Percentiles rank a stretch among this genome's conserved stretches.
phyloP scores from a whole-genome alignment of 2,113 vertebrate genomes.

The Ptychochromis oligacanthus region DNA sequence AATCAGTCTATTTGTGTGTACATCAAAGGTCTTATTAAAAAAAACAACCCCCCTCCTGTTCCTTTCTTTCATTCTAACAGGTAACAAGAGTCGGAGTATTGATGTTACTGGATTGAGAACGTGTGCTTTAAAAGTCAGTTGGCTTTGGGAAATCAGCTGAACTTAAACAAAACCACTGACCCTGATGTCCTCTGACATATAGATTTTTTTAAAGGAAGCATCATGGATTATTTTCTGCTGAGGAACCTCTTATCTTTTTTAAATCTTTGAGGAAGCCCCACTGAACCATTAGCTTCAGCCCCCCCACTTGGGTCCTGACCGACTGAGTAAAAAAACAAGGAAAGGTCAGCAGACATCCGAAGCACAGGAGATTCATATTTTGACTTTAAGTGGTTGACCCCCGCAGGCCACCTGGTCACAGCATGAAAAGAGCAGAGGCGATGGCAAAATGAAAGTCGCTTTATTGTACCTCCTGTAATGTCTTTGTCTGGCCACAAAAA shows the following conservation, averaged over 20 bases:
- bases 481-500: slow-evolving; percentile 53
- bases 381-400: slow-evolving; percentile 45
- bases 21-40: slow-evolving; percentile 37
- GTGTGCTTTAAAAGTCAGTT: neutral
- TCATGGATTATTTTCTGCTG: neutral
- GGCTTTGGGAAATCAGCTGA: neutral
- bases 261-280: neutral
- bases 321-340: neutral
- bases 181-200: neutral
- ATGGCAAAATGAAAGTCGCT: slow-evolving; percentile 18
- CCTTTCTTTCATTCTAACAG: slow-evolving; percentile 6
- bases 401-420: slow-evolving; percentile 22
- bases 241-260: neutral
- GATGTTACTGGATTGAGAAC: neutral
- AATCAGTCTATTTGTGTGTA: slow-evolving; percentile 33
- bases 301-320: neutral
- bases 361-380: slow-evolving; percentile 10
- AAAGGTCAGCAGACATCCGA: slow-evolving; percentile 51
- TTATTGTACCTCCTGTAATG: slow-evolving; percentile 18
- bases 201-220: neutral
- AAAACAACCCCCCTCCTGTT: neutral
- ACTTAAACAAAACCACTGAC: neutral
- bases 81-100: neutral
- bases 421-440: slow-evolving; percentile 50
- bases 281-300: neutral